Evolutionary conservation across 2,888 invertebrate species (phyloP).

Genomic region (Leptinotarsa tumamoca): DNA sequence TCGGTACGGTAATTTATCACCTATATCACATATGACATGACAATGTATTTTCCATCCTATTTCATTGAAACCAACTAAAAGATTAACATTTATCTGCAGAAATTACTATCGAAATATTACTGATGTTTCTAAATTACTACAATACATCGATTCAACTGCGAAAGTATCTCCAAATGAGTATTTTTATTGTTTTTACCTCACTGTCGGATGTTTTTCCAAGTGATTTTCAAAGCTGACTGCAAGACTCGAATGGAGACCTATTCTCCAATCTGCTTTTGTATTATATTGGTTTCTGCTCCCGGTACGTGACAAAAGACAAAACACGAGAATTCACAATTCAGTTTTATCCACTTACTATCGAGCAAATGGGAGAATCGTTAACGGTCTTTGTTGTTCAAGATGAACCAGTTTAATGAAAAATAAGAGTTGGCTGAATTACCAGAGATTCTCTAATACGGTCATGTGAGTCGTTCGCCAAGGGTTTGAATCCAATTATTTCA

Average conservation of each 20-base stretch:
- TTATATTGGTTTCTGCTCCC: neutral
- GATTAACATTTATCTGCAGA: no score
- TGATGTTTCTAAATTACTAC: no score
- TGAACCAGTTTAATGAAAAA: neutral
- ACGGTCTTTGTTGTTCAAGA: neutral
- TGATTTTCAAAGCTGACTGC: no score
- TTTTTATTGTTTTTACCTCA: no score
- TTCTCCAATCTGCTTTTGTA: neutral
- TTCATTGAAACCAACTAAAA: no score
- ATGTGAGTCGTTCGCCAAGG: neutral
- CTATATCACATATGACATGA: no score
- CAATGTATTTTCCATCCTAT: no score
- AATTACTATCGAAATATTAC: no score
- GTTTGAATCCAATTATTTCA: neutral
- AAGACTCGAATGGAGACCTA: neutral
- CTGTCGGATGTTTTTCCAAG: no score
- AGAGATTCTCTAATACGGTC: neutral
- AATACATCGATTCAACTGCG: no score
- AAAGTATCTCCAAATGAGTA: no score
- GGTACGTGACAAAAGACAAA: constrained; percentile 1
- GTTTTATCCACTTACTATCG: neutral
- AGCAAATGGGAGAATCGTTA: neutral
- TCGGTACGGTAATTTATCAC: no score
- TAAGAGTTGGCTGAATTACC: neutral
- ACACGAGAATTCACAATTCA: neutral